Base-by-base conservation (phyloP, 2,888 invertebrate species). In the Meiosimyza platycephala region DNA sequence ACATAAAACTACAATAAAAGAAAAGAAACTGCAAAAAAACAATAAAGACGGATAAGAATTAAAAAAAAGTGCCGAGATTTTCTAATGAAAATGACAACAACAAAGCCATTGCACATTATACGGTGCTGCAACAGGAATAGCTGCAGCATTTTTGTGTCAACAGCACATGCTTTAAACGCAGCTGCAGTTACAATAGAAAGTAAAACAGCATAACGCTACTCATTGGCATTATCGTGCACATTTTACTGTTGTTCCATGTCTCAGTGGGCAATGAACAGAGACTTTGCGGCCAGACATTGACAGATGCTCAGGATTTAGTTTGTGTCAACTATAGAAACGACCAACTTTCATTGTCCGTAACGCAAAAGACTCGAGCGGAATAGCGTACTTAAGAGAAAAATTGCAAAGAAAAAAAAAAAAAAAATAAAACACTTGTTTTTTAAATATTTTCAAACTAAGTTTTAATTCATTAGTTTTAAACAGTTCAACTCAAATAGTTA, bases 241-340 rank as follows among this genome's bases (percentile, higher is more conserved):
- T 63, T n/a, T 47, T 55, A 6, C 40, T 54, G 51, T 11, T 18
- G 15, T 18, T 70, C 5, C 40, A 3, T 7, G 3, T 76, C 71
- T 59, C 73, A 16, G 47, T 68, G 59, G 81, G 78, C 71, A 69
- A 62, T 50, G 40, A 6, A 40, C 81, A 83, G 73, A 81, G 79
- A 63, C 76, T 79, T 48, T 83, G 84, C 66, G 83, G 84, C 18
- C 52, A 75, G 28, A 71, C 75, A 0, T 72, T 84, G 50, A 77
- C 76, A 47, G 78, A 78, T 52, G 79, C 79, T 59, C 74, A 83
- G 78, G 78, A 79, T 12, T 12, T 75, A 64, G 76, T 80, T 7
- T 83, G 84, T 47, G 70, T 62, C 33, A 73, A 76, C 40, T 83
- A 84, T 40, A 83, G 77, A 60, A 81, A 83, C 57, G 50, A 75